These are phyloP conservation scores for Erithacus rubecula DNA, from an alignment of 2,797 vertebrate genomes.

Conservation along the genomic window DNA sequence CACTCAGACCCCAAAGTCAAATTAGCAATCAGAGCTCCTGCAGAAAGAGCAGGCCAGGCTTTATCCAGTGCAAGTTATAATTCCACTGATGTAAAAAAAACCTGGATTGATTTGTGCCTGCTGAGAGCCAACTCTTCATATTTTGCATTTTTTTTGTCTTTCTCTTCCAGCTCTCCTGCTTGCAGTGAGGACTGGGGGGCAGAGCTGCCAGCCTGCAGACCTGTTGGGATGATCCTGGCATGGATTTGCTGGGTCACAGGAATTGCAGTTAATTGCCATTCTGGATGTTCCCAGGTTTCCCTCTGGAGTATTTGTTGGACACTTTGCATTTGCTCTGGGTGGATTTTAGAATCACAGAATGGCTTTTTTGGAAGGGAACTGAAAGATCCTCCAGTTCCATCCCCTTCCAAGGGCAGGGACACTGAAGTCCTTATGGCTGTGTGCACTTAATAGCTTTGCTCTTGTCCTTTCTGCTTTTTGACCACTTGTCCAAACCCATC, in stretches of 20 bases:
- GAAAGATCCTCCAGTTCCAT: neutral
- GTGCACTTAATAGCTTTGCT: neutral
- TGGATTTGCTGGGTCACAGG: accelerated
- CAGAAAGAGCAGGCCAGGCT: neutral
- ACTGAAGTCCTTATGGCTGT: accelerated
- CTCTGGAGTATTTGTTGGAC: neutral
- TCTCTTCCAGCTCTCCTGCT: neutral
- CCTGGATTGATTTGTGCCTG: neutral
- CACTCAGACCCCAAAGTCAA: neutral
- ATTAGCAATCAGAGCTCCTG: neutral
- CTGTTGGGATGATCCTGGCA: neutral
- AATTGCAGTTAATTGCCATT: neutral
- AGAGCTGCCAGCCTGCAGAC: neutral
- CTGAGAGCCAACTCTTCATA: neutral
- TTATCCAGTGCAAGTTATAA: neutral
- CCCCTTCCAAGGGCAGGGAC: neutral
- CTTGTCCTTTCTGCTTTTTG: neutral
- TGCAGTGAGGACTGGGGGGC: accelerated
- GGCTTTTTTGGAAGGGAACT: neutral
- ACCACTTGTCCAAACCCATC: neutral
- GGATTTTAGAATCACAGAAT: neutral
- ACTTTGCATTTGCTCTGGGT: neutral
- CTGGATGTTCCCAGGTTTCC: neutral
- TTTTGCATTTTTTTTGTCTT: neutral
- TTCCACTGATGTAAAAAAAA: neutral